Evolutionary conservation across 2,113 vertebrate species (phyloP), one percentile per base, ranked within the genome.

Genomic region (Casuarius casuarius): DNA sequence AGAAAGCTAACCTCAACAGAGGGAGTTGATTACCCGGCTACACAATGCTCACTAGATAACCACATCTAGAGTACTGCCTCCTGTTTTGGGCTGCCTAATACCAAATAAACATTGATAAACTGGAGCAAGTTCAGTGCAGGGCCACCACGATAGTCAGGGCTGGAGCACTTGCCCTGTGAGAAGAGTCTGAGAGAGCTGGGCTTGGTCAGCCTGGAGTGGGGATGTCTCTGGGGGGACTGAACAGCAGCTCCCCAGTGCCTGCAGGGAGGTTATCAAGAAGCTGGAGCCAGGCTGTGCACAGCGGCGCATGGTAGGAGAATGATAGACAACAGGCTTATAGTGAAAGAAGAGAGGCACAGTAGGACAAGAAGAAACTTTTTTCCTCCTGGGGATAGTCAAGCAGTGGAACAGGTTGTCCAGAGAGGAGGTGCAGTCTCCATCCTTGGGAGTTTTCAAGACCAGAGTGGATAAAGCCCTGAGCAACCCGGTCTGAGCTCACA

Each of bases 71-170:
- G 9, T 28, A 61, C 5, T 49, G 22, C 8, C 33, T n/a, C 10
- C 31, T 12, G 8, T 66, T 82, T 77, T 61, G 31, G 13, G 5
- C 1, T 0, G 3, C 3, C 1, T 6, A 19, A 22, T 70, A 19
- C 80, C 38, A 76, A 1, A 44, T 0, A 76, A 15, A 28, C 5
- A 1, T 51, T 56, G 25, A 52, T 26, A 63, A 87, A 66, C 1
- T 2, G 19, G 18, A 84, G 13, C 7, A 72, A 77, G 28, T 59
- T 78, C 49, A 76, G 12, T 31, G 54, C 16, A 40, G 12, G 35
- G 22, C 25, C 10, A 26, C 15, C 35, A 4, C 5, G 19, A 21
- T 42, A 12, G 25, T 7, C n/a, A 4, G 5, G 5, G 5, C 13
- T 61, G 29, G 68, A 86, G 31, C 10, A 40, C 23, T 28, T 78